phyloP scores from a whole-genome alignment of 2,113 vertebrate genomes.

The Bombycilla garrulus region DNA sequence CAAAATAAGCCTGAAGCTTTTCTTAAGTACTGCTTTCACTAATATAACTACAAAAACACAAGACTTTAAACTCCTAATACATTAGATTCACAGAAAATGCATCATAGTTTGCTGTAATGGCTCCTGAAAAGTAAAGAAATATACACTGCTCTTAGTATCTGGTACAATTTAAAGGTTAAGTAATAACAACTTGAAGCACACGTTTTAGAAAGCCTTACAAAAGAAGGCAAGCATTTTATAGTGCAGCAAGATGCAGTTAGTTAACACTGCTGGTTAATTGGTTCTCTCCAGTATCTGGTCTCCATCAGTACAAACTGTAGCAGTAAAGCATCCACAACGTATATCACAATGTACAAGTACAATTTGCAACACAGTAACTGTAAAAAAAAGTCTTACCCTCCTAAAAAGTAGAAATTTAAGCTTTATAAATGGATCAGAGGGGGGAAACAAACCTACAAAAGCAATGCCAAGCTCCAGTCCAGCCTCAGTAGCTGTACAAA shows the following conservation, averaged over 20 bases:
- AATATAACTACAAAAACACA: neutral
- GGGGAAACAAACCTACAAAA: neutral
- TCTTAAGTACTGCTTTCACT: slow-evolving; percentile 31
- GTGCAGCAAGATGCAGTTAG: neutral
- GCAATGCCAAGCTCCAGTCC: neutral
- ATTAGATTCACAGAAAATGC: neutral
- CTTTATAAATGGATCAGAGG: neutral
- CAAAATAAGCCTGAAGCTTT: slow-evolving; percentile 40
- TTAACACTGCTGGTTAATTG: neutral
- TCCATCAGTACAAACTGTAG: neutral
- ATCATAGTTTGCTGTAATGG: neutral
- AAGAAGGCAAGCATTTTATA: neutral
- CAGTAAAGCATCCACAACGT: neutral
- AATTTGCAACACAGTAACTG: neutral
- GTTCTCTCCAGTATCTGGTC: neutral
- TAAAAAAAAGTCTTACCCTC: neutral
- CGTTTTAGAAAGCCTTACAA: neutral
- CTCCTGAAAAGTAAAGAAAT: neutral
- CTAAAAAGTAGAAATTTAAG: neutral
- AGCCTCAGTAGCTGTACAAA: slow-evolving; percentile 25
- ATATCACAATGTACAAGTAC: neutral
- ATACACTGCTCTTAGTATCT: neutral
- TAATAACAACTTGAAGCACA: neutral
- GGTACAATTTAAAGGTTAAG: neutral
- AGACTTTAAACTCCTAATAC: neutral